phyloP scores from a whole-genome alignment of 2,797 vertebrate genomes.

The Halcyon chelicuti region DNA sequence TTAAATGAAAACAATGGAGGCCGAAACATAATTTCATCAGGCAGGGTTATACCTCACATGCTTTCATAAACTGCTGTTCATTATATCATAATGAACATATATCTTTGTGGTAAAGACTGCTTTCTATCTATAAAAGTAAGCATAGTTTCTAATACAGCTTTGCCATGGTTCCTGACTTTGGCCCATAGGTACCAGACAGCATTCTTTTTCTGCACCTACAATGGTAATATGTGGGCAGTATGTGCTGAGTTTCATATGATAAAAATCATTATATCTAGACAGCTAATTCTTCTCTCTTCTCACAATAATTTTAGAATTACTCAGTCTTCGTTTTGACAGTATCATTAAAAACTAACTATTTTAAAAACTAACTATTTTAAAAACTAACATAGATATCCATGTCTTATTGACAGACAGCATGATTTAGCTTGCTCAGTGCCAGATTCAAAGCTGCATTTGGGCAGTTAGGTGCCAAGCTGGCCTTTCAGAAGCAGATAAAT shows the following conservation, averaged over 20 bases:
- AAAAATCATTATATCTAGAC: neutral
- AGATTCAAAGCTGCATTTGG: neutral
- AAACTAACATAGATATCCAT: neutral
- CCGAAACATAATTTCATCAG: neutral
- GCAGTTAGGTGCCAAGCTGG: neutral
- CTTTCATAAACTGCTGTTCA: neutral
- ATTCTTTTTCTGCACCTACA: neutral
- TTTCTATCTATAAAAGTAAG: neutral
- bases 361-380: neutral
- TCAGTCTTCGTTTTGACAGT: neutral
- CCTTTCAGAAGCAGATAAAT: slow-evolving; percentile 25
- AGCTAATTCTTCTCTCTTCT: neutral
- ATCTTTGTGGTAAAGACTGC: neutral
- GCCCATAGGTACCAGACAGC: neutral
- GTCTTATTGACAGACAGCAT: neutral
- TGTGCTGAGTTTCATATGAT: neutral
- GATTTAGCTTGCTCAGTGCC: neutral
- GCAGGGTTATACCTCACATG: neutral
- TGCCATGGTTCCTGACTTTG: neutral
- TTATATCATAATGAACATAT: neutral
- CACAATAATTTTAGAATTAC: neutral
- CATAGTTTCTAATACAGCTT: neutral
- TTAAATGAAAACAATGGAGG: neutral
- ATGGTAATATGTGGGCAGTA: neutral
- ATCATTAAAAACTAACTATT: neutral